Percentiles rank a stretch among this genome's conserved stretches.
phyloP scores from a whole-genome alignment of 1,140 invertebrate genomes.

The Lineus longissimus region DNA sequence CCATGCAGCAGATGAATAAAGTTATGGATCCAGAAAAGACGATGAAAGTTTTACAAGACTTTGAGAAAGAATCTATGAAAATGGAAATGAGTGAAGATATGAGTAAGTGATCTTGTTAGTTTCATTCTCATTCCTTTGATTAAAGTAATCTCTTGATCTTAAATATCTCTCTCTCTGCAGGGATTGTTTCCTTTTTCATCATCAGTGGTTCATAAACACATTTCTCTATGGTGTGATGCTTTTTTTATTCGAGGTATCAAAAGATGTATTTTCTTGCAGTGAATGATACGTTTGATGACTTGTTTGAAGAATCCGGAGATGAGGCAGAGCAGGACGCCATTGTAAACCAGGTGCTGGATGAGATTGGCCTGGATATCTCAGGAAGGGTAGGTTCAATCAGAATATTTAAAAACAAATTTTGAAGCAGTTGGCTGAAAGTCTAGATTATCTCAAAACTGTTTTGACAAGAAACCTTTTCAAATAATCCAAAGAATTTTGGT shows the following conservation, averaged over 20 bases:
- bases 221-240: too few relatives aligned
- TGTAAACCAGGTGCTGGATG: constrained; percentile 84
- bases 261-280: constrained; percentile 62
- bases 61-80: constrained; percentile 75
- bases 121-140: neutral
- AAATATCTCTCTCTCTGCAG: too few relatives aligned
- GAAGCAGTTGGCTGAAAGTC: neutral
- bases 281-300: constrained; percentile 85
- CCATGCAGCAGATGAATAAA: constrained; percentile 84
- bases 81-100: constrained; percentile 95
- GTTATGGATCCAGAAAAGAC: constrained; percentile 81
- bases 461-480: neutral
- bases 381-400: constrained; percentile 64
- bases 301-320: constrained; percentile 82
- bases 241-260: too few relatives aligned
- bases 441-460: neutral
- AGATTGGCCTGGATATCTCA: constrained; percentile 92
- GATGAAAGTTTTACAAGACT: constrained; percentile 74
- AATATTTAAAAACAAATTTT: neutral
- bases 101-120: constrained; percentile 63
- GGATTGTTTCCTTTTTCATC: too few relatives aligned
- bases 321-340: constrained; percentile 84
- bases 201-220: too few relatives aligned
- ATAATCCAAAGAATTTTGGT: neutral
- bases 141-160: too few relatives aligned